Percentiles rank a stretch among this genome's conserved stretches.
Conservation (phyloP, 2,113 vertebrate species). For the Melanerpes aurifrons region DNA sequence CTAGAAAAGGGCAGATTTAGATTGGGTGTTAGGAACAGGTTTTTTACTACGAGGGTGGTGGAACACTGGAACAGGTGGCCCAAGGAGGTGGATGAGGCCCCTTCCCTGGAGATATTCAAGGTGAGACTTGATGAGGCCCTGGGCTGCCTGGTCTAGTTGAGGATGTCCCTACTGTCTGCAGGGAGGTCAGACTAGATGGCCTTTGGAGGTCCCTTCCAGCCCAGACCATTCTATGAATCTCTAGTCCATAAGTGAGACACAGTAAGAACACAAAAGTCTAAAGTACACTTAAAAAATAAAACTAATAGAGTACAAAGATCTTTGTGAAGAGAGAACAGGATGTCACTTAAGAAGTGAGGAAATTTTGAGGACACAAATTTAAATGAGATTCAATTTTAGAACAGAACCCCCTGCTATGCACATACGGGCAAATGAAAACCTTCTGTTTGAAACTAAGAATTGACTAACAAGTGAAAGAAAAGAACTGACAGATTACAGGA, state of each 20-base stretch:
- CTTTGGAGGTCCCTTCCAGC: too few species aligned
- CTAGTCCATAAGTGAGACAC: fast-evolving
- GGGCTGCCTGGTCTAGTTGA: too few species aligned
- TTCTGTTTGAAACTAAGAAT: neutral
- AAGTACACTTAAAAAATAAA: neutral
- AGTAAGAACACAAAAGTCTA: neutral
- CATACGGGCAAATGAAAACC: neutral
- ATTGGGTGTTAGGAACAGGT: too few species aligned
- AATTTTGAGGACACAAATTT: neutral
- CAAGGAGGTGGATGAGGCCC: too few species aligned
- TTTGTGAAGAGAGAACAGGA: neutral
- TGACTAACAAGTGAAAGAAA: neutral
- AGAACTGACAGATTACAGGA: neutral
- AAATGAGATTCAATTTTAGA: neutral
- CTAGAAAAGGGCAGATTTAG: too few species aligned
- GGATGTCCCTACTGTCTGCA: too few species aligned
- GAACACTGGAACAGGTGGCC: too few species aligned
- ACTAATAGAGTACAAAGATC: neutral
- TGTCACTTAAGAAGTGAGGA: neutral
- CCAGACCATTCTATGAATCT: neutral
- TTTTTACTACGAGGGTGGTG: too few species aligned
- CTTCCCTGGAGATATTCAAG: too few species aligned
- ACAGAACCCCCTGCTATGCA: neutral
- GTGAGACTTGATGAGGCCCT: too few species aligned
- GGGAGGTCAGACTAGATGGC: too few species aligned